Evolutionary conservation across 92 coral and sea anemone genomes (phyloP), one percentile per base, ranked within the genome.

Genomic region (Phenganax subtilis): DNA sequence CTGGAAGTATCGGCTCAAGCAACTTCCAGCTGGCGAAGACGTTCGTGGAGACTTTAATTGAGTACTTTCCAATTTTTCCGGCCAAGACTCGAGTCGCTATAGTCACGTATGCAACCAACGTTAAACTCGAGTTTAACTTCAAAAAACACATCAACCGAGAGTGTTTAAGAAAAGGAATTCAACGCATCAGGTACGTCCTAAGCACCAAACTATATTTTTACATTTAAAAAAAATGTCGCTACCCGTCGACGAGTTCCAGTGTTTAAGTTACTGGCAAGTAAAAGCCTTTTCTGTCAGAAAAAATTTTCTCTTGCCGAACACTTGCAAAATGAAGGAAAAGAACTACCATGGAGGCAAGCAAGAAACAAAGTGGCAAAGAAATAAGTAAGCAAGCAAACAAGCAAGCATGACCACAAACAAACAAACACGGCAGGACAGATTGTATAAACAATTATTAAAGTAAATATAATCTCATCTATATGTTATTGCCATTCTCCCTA

Each of bases 71-170:
- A n/a, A 27, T 78, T 6, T 78, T 78, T 20, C 82, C 71, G 0
- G 72, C 82, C n/a, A 78, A 78, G 54, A 78, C 82, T 62, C 72
- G 82, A 37, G 47, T 78, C 9, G 82, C 82, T 6, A 27, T 78
- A 11, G 82, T 78, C 25, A 59, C 82, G 4, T 78, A 61, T 28
- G 37, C 82, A 2, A 78, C 72, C 15, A 57, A 6, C 3, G 72
- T 78, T 8, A 78, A 78, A 63, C 58, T 61, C 2, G 72, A 78
- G 67, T 61, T 78, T 59, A 64, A 78, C 54, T 78, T 78, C 57
- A 78, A 78, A 2, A 62, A 61, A 61, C 61, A 62, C 16, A 12
- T 61, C 0, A 78, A 78, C 67, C 61, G 44, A 44, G 72, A 60
- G 37, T 78, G 82, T 62, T 51, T 58, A 17, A 67, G 28, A 28